These are phyloP conservation scores for Mongoloraphidia duomilia DNA, from an alignment of 2,888 invertebrate species.

Conservation along the genomic window DNA sequence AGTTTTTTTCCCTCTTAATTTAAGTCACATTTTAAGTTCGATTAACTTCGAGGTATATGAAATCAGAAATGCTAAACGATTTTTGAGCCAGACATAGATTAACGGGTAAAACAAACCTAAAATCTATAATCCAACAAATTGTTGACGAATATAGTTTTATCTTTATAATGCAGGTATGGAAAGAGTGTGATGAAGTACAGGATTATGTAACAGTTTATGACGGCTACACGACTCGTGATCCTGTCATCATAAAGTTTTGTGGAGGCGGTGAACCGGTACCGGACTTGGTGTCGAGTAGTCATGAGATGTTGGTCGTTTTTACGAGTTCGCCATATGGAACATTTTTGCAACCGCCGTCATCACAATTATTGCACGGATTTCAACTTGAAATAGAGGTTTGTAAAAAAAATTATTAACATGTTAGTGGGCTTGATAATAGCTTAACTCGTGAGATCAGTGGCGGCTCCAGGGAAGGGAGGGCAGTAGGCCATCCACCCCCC, in stretches of 20 bases:
- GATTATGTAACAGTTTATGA: conserved; percentile 82
- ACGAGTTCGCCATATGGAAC: conserved; percentile 82
- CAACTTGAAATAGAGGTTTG: conserved; percentile 68
- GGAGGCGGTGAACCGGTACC: conserved; percentile 79
- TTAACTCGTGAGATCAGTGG: too few relatives aligned
- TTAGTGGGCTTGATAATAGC: too few relatives aligned
- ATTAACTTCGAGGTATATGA: too few relatives aligned
- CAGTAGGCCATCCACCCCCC: too few relatives aligned
- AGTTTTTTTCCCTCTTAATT: too few relatives aligned
- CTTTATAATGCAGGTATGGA: conserved; percentile 45
- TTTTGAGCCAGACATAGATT: too few relatives aligned
- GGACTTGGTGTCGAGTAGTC: conserved; percentile 72
- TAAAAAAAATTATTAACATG: conserved; percentile 7
- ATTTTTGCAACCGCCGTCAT: conserved; percentile 65
- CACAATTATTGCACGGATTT: conserved; percentile 72
- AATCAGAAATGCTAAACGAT: too few relatives aligned
- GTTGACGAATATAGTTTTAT: conserved; percentile 22
- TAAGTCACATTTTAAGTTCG: too few relatives aligned
- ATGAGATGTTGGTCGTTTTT: conserved; percentile 78
- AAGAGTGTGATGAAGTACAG: conserved; percentile 72
- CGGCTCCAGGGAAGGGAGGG: neutral
- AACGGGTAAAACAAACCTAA: conserved; percentile 28
- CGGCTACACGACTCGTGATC: conserved; percentile 76
- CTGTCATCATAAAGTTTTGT: conserved; percentile 78
- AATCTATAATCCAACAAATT: conserved; percentile 16